Base-by-base conservation (phyloP, 2,797 vertebrate species). In the Muscicapa striata region DNA sequence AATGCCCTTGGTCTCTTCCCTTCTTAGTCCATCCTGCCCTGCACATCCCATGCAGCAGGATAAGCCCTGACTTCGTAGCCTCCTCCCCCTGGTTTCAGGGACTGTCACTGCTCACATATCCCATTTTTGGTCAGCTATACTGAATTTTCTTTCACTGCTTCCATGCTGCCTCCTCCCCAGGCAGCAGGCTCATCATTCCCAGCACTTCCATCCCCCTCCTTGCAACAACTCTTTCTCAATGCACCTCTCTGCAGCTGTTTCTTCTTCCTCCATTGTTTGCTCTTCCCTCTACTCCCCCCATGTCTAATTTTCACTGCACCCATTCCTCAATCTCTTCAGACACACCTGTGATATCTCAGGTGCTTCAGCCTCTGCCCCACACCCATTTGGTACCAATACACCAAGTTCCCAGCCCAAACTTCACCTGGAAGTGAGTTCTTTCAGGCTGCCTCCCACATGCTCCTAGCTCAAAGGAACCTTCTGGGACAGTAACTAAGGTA, bases 31-130 rank as follows among this genome's bases (percentile, higher is more conserved):
- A 48, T 11, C 19, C 72, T 2, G 0, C 58, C 55, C 32, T 22
- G 36, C 4, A 1, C 45, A 41, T 27, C 68, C 41, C 46, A 26
- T 3, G 1, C 10, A 45, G 52, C 13, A 26, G n/a, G 51, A 82
- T 3, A 1, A 84, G 23, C 8, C 9, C 51, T 59, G 10, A 17
- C 18, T 78, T 30, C 0, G 0, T 13, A 82, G 36, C 16, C 38
- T 68, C 49, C 40, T 64, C 5, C 30, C 10, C 19, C 15, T 17
- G 2, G 19, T 73, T 90, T 59, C 80, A 90, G 48, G 7, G 30
- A 34, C 59, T 5, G 0, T 6, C 30, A 38, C 26, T n/a, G 23
- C 63, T 82, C 59, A 45, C 0, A 0, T 0, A 2, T 15, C 32
- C 30, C 3, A 0, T 36, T 74, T 77, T 29, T 18, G 61, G 41